phyloP scores from a whole-genome alignment of 2,888 invertebrate species.

The Drosophila incognita region DNA sequence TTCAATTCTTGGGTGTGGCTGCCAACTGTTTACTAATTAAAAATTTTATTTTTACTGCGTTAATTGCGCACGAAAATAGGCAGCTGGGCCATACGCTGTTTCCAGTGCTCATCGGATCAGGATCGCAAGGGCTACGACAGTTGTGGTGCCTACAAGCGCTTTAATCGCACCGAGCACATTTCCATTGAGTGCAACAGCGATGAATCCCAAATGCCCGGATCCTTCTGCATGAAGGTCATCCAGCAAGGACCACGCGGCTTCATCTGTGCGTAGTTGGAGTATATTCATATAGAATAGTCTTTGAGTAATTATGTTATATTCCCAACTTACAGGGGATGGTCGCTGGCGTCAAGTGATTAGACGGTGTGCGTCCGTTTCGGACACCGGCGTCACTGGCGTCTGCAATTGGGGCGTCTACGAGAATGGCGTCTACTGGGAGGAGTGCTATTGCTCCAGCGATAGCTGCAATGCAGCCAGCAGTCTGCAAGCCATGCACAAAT shows the following conservation, averaged over 20 bases:
- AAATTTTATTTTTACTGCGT: conserved; percentile 1
- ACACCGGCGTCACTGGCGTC: conserved; percentile 96
- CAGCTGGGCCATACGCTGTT: conserved; percentile 91
- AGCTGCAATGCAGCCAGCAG: conserved; percentile 89
- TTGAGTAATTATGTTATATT: not conserved
- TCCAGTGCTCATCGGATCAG: conserved; percentile 95
- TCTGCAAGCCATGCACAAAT: conserved; percentile 40
- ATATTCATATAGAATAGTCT: not conserved
- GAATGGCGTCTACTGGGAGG: conserved; percentile 98
- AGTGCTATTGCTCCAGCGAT: conserved; percentile 97
- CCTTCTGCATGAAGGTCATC: conserved; percentile 97
- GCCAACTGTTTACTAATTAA: conserved; percentile 43
- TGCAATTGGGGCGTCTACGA: conserved; percentile 98
- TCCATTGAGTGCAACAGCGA: conserved; percentile 97
- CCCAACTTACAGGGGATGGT: conserved; percentile 92
- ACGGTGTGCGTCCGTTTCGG: conserved; percentile 95
- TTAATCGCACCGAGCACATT: conserved; percentile 93
- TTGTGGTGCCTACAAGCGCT: conserved; percentile 95
- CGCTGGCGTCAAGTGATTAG: conserved; percentile 96
- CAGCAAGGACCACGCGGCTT: conserved; percentile 97
- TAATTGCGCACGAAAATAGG: conserved; percentile 51
- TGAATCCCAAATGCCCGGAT: conserved; percentile 96
- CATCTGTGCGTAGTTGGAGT: conserved; percentile 90
- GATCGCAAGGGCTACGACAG: conserved; percentile 91
- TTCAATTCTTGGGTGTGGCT: conserved; percentile 63